Percentiles rank a stretch among this genome's conserved stretches.
These are phyloP conservation scores for Hoplostethus mediterraneus DNA, from an alignment of 2,797 vertebrate genomes.

Conservation along the genomic window DNA sequence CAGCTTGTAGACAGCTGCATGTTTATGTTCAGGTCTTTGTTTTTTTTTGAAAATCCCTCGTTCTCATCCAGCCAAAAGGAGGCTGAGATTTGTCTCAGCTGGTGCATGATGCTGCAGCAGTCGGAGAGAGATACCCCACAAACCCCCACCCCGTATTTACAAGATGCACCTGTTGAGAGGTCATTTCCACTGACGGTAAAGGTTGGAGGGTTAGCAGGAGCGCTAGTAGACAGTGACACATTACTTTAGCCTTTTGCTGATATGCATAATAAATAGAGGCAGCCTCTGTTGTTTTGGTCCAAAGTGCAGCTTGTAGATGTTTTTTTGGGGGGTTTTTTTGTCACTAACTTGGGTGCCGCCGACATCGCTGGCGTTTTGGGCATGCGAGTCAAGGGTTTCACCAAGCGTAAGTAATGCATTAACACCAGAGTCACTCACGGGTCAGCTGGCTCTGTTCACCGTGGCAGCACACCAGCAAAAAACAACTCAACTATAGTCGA, in stretches of 20 bases:
- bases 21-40: slow-evolving; percentile 33
- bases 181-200: slow-evolving; percentile 49
- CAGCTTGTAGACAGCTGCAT: slow-evolving; percentile 48
- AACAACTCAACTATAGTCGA: not conserved
- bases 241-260: not conserved
- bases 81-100: slow-evolving; percentile 57
- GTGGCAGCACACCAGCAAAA: not conserved
- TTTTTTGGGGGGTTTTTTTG: too few relatives aligned
- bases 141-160: slow-evolving; percentile 33
- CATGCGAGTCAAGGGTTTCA: slow-evolving; percentile 6
- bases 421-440: not conserved
- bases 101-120: slow-evolving; percentile 43
- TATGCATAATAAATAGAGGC: not conserved
- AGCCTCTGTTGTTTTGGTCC: slow-evolving; percentile 24
- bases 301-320: slow-evolving; percentile 12
- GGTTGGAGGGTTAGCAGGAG: slow-evolving; percentile 16
- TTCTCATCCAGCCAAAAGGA: slow-evolving; percentile 29
- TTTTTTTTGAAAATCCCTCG: slow-evolving; percentile 39
- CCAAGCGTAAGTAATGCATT: not conserved
- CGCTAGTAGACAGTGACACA: slow-evolving; percentile 13
- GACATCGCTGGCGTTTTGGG: slow-evolving; percentile 3
- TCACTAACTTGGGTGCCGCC: not conserved
- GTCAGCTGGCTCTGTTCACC: not conserved
- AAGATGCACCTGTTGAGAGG: slow-evolving; percentile 39
- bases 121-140: slow-evolving; percentile 13